These are phyloP conservation scores for Rapana venosa DNA, from an alignment of 2,888 invertebrate genomes.

Conservation along the genomic window DNA sequence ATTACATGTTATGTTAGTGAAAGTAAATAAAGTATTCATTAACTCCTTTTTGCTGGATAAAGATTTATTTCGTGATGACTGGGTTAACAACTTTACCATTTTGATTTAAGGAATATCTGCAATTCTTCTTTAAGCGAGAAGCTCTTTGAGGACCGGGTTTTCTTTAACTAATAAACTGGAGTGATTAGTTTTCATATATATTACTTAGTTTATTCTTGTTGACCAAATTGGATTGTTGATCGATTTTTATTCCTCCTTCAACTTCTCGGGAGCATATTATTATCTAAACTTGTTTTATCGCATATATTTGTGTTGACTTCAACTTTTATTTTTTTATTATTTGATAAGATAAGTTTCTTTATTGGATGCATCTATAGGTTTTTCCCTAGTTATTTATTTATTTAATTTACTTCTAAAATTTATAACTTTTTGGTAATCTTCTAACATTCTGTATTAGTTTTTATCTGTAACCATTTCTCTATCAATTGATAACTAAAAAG, in stretches of 20 bases:
- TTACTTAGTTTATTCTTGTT: neutral
- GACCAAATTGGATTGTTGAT: neutral
- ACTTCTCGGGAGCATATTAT: constrained; percentile 13
- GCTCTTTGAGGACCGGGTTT: constrained; percentile 11
- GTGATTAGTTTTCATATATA: neutral
- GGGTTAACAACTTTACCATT: constrained; percentile 41
- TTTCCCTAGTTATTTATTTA: neutral
- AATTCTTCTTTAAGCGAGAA: constrained; percentile 6
- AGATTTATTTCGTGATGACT: constrained; percentile 41
- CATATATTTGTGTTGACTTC: neutral
- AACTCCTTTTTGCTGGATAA: neutral
- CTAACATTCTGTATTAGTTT: constrained; percentile 14
- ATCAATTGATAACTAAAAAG: constrained; percentile 18
- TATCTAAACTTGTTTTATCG: constrained; percentile 18
- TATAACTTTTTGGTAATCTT: constrained; percentile 18
- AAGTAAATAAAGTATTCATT: neutral
- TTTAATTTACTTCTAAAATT: constrained; percentile 12
- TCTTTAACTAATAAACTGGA: neutral
- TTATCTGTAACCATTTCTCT: constrained; percentile 18
- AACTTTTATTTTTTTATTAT: neutral
- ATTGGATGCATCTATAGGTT: neutral
- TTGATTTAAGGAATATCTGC: constrained; percentile 1
- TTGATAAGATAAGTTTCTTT: no score
- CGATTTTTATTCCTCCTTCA: constrained; percentile 10
- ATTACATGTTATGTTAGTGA: constrained; percentile 46